These are phyloP conservation scores for Boleophthalmus pectinirostris DNA, from an alignment of 2,113 vertebrate genomes.

Conservation along the genomic window DNA sequence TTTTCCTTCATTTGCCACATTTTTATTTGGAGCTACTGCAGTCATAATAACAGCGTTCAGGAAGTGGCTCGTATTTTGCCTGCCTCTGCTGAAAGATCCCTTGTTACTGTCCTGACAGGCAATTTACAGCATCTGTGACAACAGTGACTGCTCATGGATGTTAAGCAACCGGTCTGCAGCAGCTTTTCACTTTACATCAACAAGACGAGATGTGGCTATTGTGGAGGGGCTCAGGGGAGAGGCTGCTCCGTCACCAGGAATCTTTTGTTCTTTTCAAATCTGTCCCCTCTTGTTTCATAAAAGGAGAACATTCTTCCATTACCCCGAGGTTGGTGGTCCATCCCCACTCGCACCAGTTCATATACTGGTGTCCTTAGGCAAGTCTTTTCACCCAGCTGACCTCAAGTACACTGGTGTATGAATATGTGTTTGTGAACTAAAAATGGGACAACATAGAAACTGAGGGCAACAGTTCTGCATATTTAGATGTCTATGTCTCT, in stretches of 20 bases:
- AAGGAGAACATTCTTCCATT: not conserved
- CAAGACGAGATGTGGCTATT: slow-evolving; percentile 7
- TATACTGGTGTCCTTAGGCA: not conserved
- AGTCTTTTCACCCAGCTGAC: not conserved
- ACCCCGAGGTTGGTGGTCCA: not conserved
- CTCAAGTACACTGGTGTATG: too few relatives aligned
- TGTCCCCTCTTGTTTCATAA: not conserved
- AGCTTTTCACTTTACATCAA: slow-evolving; percentile 5
- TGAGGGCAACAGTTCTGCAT: too few relatives aligned
- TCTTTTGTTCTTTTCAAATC: not conserved
- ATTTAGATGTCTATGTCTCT: too few relatives aligned
- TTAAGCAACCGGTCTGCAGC: slow-evolving; percentile 5
- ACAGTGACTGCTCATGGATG: not conserved
- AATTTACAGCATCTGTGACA: slow-evolving; percentile 25
- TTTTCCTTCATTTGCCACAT: slow-evolving; percentile 26
- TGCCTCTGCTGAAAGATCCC: slow-evolving; percentile 24
- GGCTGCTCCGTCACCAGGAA: not conserved
- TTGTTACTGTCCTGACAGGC: slow-evolving; percentile 27
- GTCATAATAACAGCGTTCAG: slow-evolving; percentile 34
- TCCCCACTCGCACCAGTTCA: not conserved
- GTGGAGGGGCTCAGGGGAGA: not conserved
- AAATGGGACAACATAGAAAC: too few relatives aligned
- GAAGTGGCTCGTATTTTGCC: slow-evolving; percentile 1
- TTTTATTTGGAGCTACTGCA: slow-evolving; percentile 25
- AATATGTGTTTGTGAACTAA: too few relatives aligned